Conservation (phyloP, 53 echinoderm and acorn worm genomes). For the Astropecten irregularis region DNA sequence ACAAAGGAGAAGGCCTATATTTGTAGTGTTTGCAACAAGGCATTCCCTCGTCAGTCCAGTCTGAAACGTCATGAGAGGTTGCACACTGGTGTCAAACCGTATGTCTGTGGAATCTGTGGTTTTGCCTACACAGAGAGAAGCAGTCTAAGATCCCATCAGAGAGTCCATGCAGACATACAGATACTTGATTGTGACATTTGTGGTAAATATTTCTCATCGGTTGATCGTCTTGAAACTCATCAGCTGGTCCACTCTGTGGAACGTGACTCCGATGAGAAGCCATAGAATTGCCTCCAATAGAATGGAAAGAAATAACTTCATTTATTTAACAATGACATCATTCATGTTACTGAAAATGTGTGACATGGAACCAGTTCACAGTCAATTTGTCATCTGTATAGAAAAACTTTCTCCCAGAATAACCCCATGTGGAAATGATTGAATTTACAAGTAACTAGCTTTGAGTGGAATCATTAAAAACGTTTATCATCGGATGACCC, state of each 20-base stretch:
- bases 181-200: slow-evolving; percentile 3
- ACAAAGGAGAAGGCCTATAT: slow-evolving; percentile 9
- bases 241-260: background rate
- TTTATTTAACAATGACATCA: too few species aligned
- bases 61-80: background rate
- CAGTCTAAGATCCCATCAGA: background rate
- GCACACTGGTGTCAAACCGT: slow-evolving; percentile 18
- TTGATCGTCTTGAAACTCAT: background rate
- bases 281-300: too few species aligned
- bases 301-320: too few species aligned
- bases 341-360: too few species aligned
- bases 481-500: too few species aligned
- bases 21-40: background rate
- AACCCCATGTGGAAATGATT: too few species aligned
- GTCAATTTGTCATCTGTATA: too few species aligned
- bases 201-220: slow-evolving; percentile 25
- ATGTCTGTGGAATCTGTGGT: slow-evolving; percentile 15
- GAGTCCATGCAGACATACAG: background rate
- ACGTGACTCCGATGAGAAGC: too few species aligned
- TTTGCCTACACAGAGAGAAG: slow-evolving; percentile 1
- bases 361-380: too few species aligned
- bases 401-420: too few species aligned
- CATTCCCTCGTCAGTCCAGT: background rate
- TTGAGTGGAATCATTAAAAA: too few species aligned
- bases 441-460: too few species aligned